phyloP scores from a whole-genome alignment of 2,113 vertebrate species.

The Callipepla californica region DNA sequence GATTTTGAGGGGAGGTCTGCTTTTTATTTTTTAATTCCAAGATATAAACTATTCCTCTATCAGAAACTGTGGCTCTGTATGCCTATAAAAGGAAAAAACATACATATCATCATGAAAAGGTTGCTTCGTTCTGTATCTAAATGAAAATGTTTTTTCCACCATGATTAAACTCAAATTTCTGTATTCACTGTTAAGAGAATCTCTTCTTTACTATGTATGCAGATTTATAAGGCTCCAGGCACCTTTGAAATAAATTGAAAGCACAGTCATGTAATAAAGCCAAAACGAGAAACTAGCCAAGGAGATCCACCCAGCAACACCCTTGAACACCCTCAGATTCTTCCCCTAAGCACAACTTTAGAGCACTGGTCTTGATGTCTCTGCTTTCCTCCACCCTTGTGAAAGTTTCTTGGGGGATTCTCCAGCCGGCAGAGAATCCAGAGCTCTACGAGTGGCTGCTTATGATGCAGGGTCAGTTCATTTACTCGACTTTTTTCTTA shows the following conservation, averaged over 20 bases:
- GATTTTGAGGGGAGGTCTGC: not conserved
- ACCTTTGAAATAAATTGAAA: constrained; percentile 70
- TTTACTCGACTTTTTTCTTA: not conserved
- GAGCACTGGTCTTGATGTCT: constrained; percentile 43
- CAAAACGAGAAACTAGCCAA: constrained; percentile 61
- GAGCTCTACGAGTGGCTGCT: not conserved
- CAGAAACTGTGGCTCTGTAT: not conserved
- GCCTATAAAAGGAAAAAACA: not conserved
- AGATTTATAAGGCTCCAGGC: constrained; percentile 72
- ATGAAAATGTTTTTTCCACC: constrained; percentile 6
- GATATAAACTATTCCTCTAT: not conserved
- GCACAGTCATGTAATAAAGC: constrained; percentile 57
- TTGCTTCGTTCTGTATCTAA: not conserved
- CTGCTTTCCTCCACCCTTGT: constrained; percentile 22
- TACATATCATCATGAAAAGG: not conserved
- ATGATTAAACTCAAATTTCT: not conserved
- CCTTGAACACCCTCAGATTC: constrained; percentile 55
- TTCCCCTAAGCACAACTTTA: constrained; percentile 53
- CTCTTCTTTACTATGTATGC: constrained; percentile 48
- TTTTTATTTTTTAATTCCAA: not conserved
- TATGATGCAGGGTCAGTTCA: not conserved
- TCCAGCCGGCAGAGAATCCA: not conserved
- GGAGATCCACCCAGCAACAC: constrained; percentile 69
- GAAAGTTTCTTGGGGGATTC: constrained; percentile 65
- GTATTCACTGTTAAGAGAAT: not conserved